phyloP scores from a whole-genome alignment of 2,888 invertebrate genomes.

The Ethmia dodecea region DNA sequence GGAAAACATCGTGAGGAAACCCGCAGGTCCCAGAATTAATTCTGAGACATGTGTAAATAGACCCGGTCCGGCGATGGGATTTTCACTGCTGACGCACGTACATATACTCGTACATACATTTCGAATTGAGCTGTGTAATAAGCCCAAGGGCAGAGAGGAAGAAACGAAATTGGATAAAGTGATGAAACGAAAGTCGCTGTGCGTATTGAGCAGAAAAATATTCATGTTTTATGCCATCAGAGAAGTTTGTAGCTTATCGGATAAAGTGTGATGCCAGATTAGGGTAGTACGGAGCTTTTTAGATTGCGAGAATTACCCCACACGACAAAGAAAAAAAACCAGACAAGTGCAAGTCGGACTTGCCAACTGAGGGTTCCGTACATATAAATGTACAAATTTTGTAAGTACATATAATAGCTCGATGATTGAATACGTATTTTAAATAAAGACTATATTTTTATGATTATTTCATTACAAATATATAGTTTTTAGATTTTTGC shows the following conservation, averaged over 20 bases:
- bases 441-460: no score
- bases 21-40: no score
- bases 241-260: background rate
- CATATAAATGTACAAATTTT: background rate
- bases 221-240: constrained; percentile 40
- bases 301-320: no score
- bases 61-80: no score
- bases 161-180: constrained; percentile 43
- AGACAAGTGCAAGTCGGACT: background rate
- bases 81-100: constrained; percentile 34
- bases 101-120: constrained; percentile 24
- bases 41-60: no score
- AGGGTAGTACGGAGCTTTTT: background rate
- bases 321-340: background rate
- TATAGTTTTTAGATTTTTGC: no score
- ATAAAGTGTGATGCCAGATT: constrained; percentile 18
- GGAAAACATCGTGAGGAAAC: no score
- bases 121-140: constrained; percentile 37
- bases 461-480: no score
- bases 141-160: constrained; percentile 39
- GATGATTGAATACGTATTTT: no score
- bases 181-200: constrained; percentile 35
- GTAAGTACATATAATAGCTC: background rate
- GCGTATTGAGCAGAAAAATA: constrained; percentile 30
- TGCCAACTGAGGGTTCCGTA: background rate